Conservation (phyloP, 2,888 invertebrate genomes). For the Euphydryas editha region DNA sequence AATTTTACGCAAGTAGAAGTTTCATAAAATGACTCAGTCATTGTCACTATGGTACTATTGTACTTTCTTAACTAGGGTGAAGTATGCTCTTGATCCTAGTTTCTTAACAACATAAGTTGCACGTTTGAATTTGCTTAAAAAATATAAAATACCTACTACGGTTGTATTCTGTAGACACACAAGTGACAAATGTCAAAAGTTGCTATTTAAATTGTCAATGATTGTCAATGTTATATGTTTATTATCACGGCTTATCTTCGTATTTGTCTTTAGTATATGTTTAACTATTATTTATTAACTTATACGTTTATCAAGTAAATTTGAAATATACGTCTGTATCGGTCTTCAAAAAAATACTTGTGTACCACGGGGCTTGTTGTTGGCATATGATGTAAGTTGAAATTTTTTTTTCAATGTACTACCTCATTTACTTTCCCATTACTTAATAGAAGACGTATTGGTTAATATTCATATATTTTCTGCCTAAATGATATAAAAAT, state of each 20-base stretch:
- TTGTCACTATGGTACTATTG: no score
- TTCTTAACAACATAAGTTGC: not conserved
- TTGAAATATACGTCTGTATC: conserved; percentile 4
- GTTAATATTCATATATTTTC: not conserved
- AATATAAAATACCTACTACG: not conserved
- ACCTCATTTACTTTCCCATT: not conserved
- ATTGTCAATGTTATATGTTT: conserved; percentile 6
- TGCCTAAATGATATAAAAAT: not conserved
- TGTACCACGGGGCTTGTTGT: conserved; percentile 18
- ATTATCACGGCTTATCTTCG: conserved; percentile 16
- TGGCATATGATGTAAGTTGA: conserved; percentile 33
- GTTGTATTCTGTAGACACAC: not conserved
- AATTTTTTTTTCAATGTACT: not conserved
- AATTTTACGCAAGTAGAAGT: no score
- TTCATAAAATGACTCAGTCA: no score
- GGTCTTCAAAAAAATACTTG: conserved; percentile 10
- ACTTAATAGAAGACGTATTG: not conserved
- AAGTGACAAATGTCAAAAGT: conserved; percentile 10
- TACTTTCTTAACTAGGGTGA: no score
- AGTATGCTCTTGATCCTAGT: no score
- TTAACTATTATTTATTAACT: conserved; percentile 18
- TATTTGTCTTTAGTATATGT: conserved; percentile 15
- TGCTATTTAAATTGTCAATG: conserved; percentile 10
- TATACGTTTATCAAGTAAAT: conserved; percentile 6
- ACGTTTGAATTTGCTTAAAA: conserved; percentile 1